A percentile compares a stretch with the other conserved stretches of the same genome.
phyloP scores from a whole-genome alignment of 2,888 invertebrate genomes.

The Ectemnius lituratus region DNA sequence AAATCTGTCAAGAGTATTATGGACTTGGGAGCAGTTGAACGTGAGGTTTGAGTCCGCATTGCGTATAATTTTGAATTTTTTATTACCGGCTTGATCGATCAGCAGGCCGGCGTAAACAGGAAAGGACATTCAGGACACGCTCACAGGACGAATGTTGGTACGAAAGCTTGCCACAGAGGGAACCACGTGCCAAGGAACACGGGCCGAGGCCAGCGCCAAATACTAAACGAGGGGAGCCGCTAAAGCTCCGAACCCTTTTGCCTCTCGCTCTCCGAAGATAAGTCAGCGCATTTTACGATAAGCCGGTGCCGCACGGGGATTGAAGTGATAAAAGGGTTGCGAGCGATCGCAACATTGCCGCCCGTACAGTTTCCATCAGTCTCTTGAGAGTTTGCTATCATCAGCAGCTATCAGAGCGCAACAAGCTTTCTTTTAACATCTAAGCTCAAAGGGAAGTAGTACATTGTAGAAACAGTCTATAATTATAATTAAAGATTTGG shows the following conservation, averaged over 20 bases:
- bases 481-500: too few species aligned
- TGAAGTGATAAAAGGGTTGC: slow-evolving; percentile 6
- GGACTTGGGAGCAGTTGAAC: too few species aligned
- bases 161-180: slow-evolving; percentile 62
- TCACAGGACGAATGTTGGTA: slow-evolving; percentile 55
- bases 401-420: too few species aligned
- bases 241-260: slow-evolving; percentile 66
- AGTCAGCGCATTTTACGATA: slow-evolving; percentile 61
- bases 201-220: slow-evolving; percentile 69
- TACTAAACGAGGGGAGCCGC: slow-evolving; percentile 61
- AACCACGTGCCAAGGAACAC: slow-evolving; percentile 66
- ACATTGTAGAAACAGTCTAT: too few species aligned
- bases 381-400: not conserved
- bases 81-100: slow-evolving; percentile 20
- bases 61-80: not conserved
- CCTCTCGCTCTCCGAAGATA: slow-evolving; percentile 67
- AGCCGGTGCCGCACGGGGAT: slow-evolving; percentile 15
- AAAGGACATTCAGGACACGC: slow-evolving; percentile 53
- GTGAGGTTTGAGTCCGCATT: too few species aligned
- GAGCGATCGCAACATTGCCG: not conserved
- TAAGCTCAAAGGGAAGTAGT: too few species aligned
- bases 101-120: slow-evolving; percentile 16
- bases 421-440: too few species aligned
- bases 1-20: too few species aligned
- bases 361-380: not conserved